Percentiles rank a stretch among this genome's conserved stretches.
Evolutionary conservation across 1,140 invertebrate species (phyloP).

Genomic region (Aphaenogaster floridana): DNA sequence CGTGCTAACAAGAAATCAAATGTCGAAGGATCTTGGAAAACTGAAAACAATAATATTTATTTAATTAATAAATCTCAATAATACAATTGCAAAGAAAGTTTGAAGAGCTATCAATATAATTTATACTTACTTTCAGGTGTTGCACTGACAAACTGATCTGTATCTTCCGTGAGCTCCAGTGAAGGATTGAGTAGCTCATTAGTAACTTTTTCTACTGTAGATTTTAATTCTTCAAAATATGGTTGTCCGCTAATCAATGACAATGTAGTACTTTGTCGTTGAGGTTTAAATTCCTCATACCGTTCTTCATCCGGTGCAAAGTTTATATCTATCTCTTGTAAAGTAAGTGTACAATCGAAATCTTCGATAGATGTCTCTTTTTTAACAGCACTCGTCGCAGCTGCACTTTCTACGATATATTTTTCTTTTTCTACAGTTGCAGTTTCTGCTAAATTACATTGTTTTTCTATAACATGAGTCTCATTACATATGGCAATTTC

Average conservation of each 20-base stretch:
- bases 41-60: conserved; percentile 73
- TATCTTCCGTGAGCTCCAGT: conserved; percentile 73
- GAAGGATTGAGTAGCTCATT: conserved; percentile 78
- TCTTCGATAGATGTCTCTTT: not conserved
- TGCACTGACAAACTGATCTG: conserved; percentile 76
- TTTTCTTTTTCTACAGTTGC: conserved; percentile 28
- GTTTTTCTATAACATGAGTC: conserved; percentile 1
- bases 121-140: conserved; percentile 77
- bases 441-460: conserved; percentile 3
- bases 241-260: conserved; percentile 15
- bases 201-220: conserved; percentile 77
- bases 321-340: conserved; percentile 52
- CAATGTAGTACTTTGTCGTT: conserved; percentile 79
- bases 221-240: conserved; percentile 74
- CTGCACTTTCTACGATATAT: not conserved
- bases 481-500: conserved; percentile 24
- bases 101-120: not conserved
- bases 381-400: not conserved
- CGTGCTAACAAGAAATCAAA: conserved; percentile 82
- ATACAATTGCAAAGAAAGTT: not conserved
- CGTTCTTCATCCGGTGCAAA: conserved; percentile 53
- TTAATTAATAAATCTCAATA: conserved; percentile 26
- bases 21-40: conserved; percentile 82
- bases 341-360: conserved; percentile 52
- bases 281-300: conserved; percentile 79